A percentile compares a stretch with the other conserved stretches of the same genome.
phyloP scores from a whole-genome alignment of 2,113 vertebrate genomes.

The Burhinus bistriatus region DNA sequence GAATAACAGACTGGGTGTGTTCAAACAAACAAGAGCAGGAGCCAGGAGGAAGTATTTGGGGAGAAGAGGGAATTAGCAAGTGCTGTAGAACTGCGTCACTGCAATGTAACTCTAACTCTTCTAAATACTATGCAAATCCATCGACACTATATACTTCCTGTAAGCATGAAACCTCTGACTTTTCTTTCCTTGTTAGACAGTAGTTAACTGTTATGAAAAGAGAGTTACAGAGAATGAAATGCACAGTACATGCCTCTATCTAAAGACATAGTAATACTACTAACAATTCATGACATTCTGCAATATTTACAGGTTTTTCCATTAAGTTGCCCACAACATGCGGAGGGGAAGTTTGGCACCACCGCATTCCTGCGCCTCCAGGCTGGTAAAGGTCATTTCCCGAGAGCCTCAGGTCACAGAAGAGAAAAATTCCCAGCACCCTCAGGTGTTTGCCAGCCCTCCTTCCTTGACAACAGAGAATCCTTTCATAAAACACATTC shows the following conservation, averaged over 20 bases:
- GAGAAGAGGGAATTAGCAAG: slow-evolving; percentile 52
- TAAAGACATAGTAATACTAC: neutral
- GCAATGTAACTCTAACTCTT: slow-evolving; percentile 47
- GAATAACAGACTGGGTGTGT: neutral
- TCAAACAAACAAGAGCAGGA: neutral
- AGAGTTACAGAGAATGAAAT: neutral
- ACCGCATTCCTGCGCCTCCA: neutral
- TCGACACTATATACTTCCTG: slow-evolving; percentile 8
- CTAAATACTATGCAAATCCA: slow-evolving; percentile 58
- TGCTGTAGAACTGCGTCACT: slow-evolving; percentile 26
- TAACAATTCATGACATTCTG: neutral
- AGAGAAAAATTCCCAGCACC: slow-evolving; percentile 20
- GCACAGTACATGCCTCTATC: neutral
- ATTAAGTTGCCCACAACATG: slow-evolving; percentile 18
- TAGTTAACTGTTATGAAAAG: neutral
- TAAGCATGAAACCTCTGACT: slow-evolving; percentile 4
- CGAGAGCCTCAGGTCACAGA: slow-evolving; percentile 31
- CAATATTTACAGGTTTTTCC: slow-evolving; percentile 57
- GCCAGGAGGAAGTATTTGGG: slow-evolving; percentile 31
- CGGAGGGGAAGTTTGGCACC: slow-evolving; percentile 31
- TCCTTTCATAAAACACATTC: slow-evolving; percentile 70
- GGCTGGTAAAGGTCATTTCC: slow-evolving; percentile 57
- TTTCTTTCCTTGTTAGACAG: slow-evolving; percentile 29
- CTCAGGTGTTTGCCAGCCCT: slow-evolving; percentile 54
- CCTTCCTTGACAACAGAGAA: slow-evolving; percentile 66